These are phyloP conservation scores for Scaptomyza hsui DNA, from an alignment of 1,140 invertebrate genomes.

Conservation along the genomic window DNA sequence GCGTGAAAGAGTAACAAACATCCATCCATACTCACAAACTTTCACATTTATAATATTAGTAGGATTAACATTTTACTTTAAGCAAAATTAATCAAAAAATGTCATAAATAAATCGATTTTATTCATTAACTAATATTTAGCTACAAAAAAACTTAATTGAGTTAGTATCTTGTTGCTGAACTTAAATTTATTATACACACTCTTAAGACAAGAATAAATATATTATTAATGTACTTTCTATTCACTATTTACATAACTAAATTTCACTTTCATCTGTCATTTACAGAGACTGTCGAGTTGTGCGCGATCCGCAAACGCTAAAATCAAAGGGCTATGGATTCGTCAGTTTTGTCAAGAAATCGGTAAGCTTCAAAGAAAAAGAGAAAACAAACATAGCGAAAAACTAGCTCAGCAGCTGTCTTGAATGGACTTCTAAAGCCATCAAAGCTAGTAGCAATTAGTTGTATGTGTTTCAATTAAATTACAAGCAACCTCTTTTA, in stretches of 20 bases:
- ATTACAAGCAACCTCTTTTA: neutral
- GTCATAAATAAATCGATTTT: too few relatives aligned
- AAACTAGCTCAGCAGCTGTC: neutral
- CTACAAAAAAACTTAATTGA: too few relatives aligned
- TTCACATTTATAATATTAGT: too few relatives aligned
- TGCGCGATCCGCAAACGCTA: constrained; percentile 98
- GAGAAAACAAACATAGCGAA: constrained; percentile 3
- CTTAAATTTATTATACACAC: too few relatives aligned
- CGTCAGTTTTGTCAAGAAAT: constrained; percentile 99
- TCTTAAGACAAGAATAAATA: neutral
- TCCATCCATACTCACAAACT: too few relatives aligned
- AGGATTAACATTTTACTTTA: too few relatives aligned
- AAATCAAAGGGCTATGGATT: constrained; percentile 99
- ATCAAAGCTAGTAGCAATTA: constrained; percentile 35
- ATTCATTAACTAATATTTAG: too few relatives aligned
- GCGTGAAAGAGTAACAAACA: too few relatives aligned
- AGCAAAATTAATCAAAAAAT: too few relatives aligned
- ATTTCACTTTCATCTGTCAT: constrained; percentile 35
- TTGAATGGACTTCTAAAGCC: constrained; percentile 32
- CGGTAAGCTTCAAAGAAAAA: constrained; percentile 88
- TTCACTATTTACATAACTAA: neutral
- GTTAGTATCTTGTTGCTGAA: too few relatives aligned
- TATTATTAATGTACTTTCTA: neutral
- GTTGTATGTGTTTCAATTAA: neutral
- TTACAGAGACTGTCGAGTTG: constrained; percentile 98